These are phyloP conservation scores for Coelopa frigida DNA, from an alignment of 1,140 invertebrate species.

Conservation along the genomic window DNA sequence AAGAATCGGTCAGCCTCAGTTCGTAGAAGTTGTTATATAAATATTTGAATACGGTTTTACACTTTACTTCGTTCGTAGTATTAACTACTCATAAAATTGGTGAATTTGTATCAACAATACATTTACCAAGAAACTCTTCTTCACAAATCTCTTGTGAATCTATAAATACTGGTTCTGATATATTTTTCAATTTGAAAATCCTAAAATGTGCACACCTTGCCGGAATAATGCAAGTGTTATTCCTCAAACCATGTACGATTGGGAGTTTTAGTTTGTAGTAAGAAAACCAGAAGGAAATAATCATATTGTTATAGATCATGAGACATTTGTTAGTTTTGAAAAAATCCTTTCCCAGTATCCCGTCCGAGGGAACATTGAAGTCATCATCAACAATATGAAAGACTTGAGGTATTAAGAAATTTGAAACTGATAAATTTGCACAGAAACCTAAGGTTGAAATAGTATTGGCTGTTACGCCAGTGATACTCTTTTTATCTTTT, in stretches of 20 bases:
- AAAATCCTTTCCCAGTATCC: background rate
- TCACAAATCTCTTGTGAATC: background rate
- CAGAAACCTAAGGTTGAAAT: background rate
- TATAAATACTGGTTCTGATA: background rate
- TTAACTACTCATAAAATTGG: background rate
- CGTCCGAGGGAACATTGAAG: background rate
- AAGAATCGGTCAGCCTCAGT: background rate
- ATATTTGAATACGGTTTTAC: no score
- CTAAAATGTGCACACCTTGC: background rate
- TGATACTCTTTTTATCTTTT: background rate
- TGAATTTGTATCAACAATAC: background rate
- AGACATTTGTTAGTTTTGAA: background rate
- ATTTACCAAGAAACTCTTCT: background rate
- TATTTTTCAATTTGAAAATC: background rate
- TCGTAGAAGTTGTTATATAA: no score
- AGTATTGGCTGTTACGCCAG: background rate
- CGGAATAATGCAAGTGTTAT: background rate
- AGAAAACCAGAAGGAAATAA: background rate
- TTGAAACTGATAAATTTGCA: background rate
- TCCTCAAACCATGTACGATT: background rate
- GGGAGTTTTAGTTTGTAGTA: background rate
- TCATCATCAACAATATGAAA: background rate
- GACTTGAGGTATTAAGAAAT: background rate
- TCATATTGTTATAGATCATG: background rate
- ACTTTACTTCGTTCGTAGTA: background rate